phyloP scores from a whole-genome alignment of 2,888 invertebrate species.

The Muscina levida region DNA sequence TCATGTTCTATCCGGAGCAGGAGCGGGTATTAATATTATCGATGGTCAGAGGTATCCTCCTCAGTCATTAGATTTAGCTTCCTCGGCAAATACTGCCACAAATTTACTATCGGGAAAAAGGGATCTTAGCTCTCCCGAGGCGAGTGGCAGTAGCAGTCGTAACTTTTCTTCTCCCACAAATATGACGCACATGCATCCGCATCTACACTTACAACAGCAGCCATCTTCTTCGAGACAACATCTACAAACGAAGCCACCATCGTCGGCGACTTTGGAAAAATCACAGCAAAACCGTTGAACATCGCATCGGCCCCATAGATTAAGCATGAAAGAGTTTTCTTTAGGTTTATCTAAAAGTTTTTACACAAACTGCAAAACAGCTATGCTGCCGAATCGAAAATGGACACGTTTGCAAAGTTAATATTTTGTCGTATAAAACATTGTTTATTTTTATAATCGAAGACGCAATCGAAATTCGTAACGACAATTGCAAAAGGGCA shows the following conservation, averaged over 20 bases:
- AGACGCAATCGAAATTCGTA: slow-evolving; percentile 13
- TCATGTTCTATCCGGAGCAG: slow-evolving; percentile 35
- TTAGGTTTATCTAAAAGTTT: neutral
- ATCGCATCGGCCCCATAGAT: neutral
- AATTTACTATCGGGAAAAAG: slow-evolving; percentile 59
- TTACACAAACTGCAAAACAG: slow-evolving; percentile 54
- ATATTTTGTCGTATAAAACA: slow-evolving; percentile 41
- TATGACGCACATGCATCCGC: slow-evolving; percentile 71
- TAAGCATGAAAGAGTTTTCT: slow-evolving; percentile 9
- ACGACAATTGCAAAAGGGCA: slow-evolving; percentile 1
- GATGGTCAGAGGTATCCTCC: slow-evolving; percentile 72
- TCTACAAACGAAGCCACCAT: slow-evolving; percentile 55
- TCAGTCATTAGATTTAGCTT: slow-evolving; percentile 73
- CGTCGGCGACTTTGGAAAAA: slow-evolving; percentile 5
- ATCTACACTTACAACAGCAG: slow-evolving; percentile 72
- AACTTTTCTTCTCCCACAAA: slow-evolving; percentile 67
- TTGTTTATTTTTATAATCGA: slow-evolving; percentile 38
- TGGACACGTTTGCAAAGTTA: slow-evolving; percentile 39
- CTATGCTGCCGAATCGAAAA: slow-evolving; percentile 45
- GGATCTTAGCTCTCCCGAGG: slow-evolving; percentile 51
- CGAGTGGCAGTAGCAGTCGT: slow-evolving; percentile 49
- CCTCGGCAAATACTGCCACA: slow-evolving; percentile 75
- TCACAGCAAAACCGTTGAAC: slow-evolving; percentile 31
- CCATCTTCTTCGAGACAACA: slow-evolving; percentile 64
- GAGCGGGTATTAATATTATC: slow-evolving; percentile 65